Conservation (phyloP, 1,140 invertebrate genomes). For the Drosophila bocqueti region DNA sequence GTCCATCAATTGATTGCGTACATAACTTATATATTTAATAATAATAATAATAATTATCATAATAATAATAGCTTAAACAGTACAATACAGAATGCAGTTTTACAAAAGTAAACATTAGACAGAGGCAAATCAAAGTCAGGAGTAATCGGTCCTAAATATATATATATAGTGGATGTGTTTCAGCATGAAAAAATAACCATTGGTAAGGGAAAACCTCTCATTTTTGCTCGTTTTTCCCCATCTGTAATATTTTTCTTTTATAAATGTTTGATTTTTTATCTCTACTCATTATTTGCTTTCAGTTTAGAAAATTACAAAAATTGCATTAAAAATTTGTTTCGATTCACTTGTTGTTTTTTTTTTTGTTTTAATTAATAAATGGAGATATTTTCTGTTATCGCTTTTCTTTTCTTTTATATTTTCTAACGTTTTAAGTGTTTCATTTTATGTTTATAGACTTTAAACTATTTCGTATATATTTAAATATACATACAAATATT, state of each 20-base stretch:
- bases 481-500: constrained; percentile 47
- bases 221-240: neutral
- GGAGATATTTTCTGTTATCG: constrained; percentile 37
- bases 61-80: constrained; percentile 77
- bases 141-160: constrained; percentile 39
- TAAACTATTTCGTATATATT: constrained; percentile 40
- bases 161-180: constrained; percentile 48
- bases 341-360: constrained; percentile 24
- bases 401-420: constrained; percentile 1
- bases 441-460: constrained; percentile 12
- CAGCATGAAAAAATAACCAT: constrained; percentile 42
- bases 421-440: constrained; percentile 37
- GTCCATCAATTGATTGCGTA: constrained; percentile 62
- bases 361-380: constrained; percentile 36
- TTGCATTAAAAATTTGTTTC: constrained; percentile 48
- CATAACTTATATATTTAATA: constrained; percentile 82
- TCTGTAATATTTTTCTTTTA: constrained; percentile 24
- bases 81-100: constrained; percentile 78
- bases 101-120: constrained; percentile 38
- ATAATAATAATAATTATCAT: constrained; percentile 56
- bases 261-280: constrained; percentile 31
- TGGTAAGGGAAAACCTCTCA: constrained; percentile 12
- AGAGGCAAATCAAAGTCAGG: constrained; percentile 45
- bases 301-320: constrained; percentile 60
- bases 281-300: constrained; percentile 30